Conservation (phyloP, 2,888 invertebrate species). For the Meghimatium bilineatum region DNA sequence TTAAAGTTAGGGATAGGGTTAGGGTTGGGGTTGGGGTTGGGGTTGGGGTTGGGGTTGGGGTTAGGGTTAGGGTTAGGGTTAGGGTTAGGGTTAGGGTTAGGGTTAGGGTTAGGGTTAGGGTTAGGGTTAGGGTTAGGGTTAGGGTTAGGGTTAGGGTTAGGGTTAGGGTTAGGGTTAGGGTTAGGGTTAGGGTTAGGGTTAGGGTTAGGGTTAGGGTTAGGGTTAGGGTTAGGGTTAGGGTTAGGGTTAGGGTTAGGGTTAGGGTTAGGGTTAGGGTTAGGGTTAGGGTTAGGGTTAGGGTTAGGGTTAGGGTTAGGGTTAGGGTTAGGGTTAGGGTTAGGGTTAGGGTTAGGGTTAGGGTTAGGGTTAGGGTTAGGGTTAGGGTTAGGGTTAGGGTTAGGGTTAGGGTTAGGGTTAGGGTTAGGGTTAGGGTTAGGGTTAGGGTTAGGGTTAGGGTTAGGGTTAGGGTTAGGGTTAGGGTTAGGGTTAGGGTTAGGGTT, state of each 20-base stretch:
- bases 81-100: conserved; percentile 50
- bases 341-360: conserved; percentile 13
- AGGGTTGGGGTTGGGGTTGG: too few species aligned
- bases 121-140: conserved; percentile 49
- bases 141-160: conserved; percentile 7
- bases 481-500: conserved; percentile 27
- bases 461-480: conserved; percentile 3
- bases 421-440: conserved; percentile 46
- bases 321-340: background rate
- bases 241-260: conserved; percentile 27
- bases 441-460: background rate
- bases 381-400: conserved; percentile 12
- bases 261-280: conserved; percentile 14
- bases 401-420: conserved; percentile 38
- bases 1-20: too few species aligned
- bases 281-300: conserved; percentile 27
- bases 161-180: conserved; percentile 25
- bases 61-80: conserved; percentile 52
- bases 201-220: conserved; percentile 46
- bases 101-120: conserved; percentile 44
- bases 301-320: background rate
- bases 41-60: too few species aligned
- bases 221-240: conserved; percentile 48
- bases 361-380: background rate
- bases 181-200: conserved; percentile 50